Evolutionary conservation across 1,140 invertebrate genomes (phyloP), one percentile per base, ranked within the genome.

Genomic region (Drosophila watanabei): DNA sequence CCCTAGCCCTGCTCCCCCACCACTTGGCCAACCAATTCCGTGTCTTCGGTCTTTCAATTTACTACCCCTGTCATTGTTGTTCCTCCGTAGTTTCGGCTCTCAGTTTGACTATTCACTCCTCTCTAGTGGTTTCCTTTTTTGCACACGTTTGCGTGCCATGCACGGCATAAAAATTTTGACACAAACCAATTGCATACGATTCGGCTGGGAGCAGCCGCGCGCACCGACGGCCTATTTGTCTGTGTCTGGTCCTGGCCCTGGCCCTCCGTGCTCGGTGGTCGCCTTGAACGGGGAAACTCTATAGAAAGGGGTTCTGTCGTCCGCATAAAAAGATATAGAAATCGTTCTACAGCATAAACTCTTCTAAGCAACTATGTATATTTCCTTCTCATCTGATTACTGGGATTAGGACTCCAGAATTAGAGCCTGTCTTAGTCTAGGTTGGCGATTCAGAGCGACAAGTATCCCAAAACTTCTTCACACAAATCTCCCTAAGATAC

Each of bases 81-180:
- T 59, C 54, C 51, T 68, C 62, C 28, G 81, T 52, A 77, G 65
- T 70, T 75, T 49, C 49, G 59, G 72, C 39, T 82, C 59, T 60
- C 49, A 66, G 75, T 75, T 69, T 68, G 80, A 71, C 77, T 87
- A 71, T 68, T 71, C 68, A 69, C 76, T 87, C 68, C 56, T 68
- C 61, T 64, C 75, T 45, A 56, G 62, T 77, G 49, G 52, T 45
- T 64, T 63, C 46, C 80, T 63, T 62, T 49, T 77, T 59, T 79
- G 68, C 79, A 89, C 85, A 89, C 85, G 86, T 89, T 90, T 90
- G 79, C 86, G 86, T 82, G 86, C 86, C 82, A 89, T 89, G 85
- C 75, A 85, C 73, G 70, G 85, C 85, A 89, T 89, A 89, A 89
- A 90, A 89, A 89, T 89, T 85, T 78, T 89, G 85, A 89, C 85